Conservation (phyloP, 2,888 invertebrate genomes). For the Noctua fimbriata region DNA sequence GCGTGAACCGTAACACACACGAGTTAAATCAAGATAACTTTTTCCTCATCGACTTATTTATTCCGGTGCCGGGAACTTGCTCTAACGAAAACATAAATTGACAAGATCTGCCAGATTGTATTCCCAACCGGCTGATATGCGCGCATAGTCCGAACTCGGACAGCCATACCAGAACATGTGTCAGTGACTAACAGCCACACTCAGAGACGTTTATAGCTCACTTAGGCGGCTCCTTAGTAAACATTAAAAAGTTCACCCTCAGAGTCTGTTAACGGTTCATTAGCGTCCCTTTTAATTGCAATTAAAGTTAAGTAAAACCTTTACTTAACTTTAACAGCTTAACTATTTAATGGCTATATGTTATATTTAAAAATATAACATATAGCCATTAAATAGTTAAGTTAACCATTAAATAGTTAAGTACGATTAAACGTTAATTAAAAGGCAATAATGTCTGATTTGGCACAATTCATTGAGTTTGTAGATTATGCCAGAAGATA, state of each 20-base stretch:
- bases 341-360: background rate
- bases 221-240: background rate
- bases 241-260: background rate
- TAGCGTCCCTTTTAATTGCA: background rate
- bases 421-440: too few relatives aligned
- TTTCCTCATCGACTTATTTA: background rate
- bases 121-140: background rate
- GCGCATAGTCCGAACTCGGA: too few relatives aligned
- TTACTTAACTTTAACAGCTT: too few relatives aligned
- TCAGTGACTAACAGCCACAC: too few relatives aligned
- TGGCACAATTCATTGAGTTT: too few relatives aligned
- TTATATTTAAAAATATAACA: too few relatives aligned
- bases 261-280: background rate
- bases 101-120: background rate
- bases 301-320: background rate
- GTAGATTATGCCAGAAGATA: too few relatives aligned
- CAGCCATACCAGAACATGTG: background rate
- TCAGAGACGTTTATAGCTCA: background rate
- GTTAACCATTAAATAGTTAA: too few relatives aligned
- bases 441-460: too few relatives aligned
- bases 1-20: background rate
- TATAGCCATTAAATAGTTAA: too few relatives aligned
- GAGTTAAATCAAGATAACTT: background rate
- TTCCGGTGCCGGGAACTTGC: background rate
- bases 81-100: background rate